A percentile compares a stretch with the other conserved stretches of the same genome.
phyloP scores from a whole-genome alignment of 2,113 vertebrate genomes.

The Halcyon malimbica region DNA sequence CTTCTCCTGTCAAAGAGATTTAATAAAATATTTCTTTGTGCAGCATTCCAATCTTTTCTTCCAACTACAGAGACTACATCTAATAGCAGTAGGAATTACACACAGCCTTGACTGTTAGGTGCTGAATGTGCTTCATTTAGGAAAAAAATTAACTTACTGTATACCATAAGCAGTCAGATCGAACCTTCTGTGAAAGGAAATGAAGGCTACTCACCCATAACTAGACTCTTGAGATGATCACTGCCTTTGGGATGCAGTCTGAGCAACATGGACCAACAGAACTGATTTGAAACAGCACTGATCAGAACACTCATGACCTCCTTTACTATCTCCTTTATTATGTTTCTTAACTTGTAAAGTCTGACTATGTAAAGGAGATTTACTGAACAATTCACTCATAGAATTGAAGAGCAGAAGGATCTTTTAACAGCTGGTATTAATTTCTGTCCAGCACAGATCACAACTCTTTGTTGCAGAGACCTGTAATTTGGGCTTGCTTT shows the following conservation, averaged over 20 bases:
- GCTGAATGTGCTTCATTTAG: neutral
- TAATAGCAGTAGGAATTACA: neutral
- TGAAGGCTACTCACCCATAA: constrained; percentile 22
- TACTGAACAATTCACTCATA: neutral
- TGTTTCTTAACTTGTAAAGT: accelerated
- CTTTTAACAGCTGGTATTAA: neutral
- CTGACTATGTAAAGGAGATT: neutral
- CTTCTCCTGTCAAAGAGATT: neutral
- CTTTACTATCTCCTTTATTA: neutral
- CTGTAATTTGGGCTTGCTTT: neutral
- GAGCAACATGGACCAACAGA: neutral
- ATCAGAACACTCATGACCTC: neutral
- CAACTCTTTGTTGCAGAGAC: neutral
- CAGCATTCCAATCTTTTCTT: neutral
- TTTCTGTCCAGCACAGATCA: neutral
- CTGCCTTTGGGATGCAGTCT: neutral
- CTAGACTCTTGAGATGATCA: neutral
- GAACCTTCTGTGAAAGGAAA: neutral
- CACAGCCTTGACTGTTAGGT: neutral
- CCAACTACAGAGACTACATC: neutral
- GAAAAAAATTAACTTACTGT: neutral
- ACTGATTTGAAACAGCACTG: neutral
- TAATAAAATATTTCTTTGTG: neutral
- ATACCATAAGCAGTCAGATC: neutral
- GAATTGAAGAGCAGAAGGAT: neutral